Evolutionary conservation across 2,113 vertebrate genomes (phyloP).

Genomic region (Lepidothrix coronata): DNA sequence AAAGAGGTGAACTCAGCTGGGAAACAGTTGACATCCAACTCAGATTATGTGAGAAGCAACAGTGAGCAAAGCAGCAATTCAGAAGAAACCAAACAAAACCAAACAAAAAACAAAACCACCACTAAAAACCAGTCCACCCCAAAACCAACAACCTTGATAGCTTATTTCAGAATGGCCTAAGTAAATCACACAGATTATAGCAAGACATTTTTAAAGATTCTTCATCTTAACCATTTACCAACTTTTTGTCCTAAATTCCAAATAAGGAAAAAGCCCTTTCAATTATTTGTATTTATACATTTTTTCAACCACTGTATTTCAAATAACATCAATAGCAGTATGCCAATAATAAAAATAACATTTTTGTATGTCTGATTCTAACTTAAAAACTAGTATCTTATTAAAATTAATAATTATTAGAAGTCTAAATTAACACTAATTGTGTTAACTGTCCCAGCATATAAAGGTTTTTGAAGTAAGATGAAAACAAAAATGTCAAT

Average conservation of each 20-base stretch:
- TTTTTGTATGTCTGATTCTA: background rate
- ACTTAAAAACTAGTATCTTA: background rate
- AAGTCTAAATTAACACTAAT: conserved; percentile 21
- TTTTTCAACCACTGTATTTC: background rate
- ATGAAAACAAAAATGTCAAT: background rate
- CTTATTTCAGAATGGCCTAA: background rate
- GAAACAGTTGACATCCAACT: conserved; percentile 50
- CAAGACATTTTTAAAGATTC: background rate
- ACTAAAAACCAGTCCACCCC: background rate
- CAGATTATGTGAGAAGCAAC: conserved; percentile 15
- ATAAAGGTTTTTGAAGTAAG: conserved; percentile 1
- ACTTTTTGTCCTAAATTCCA: background rate
- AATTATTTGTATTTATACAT: background rate
- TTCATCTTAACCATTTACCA: background rate
- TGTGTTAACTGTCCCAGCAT: conserved; percentile 4
- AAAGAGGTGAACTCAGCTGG: conserved; percentile 54
- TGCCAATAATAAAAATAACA: background rate
- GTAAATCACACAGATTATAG: background rate
- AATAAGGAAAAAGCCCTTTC: background rate
- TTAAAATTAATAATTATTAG: conserved; percentile 41
- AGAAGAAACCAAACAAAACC: background rate
- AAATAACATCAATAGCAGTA: background rate
- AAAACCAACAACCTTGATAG: background rate
- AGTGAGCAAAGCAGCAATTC: conserved; percentile 4
- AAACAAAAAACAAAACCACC: background rate